Evolutionary conservation across 2,113 vertebrate species (phyloP), one percentile per base, ranked within the genome.

Genomic region (Paradisaea rubra): DNA sequence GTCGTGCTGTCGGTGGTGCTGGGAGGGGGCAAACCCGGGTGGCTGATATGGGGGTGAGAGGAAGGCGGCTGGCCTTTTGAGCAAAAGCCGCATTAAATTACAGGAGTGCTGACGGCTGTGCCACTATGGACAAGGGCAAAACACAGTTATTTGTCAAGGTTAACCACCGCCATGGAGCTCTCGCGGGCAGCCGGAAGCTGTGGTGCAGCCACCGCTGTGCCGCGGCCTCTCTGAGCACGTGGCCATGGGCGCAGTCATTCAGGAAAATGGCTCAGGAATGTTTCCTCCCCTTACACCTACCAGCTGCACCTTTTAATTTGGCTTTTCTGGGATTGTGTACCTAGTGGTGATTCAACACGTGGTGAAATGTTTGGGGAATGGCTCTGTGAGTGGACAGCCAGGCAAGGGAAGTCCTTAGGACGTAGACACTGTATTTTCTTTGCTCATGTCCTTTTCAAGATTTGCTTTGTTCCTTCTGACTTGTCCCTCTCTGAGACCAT

Each of bases 91-190:
- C 78, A 41, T 18, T n/a, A 89, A 91, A 91, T 91, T 88, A 91
- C 90, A 85, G 79, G 63, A 86, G 69, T 37, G 11, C n/a, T 41
- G 81, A 19, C 0, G 8, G 49, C 85, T 49, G 53, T 82, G 88
- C 63, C 23, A 5, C 90, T 91, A 30, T 84, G 92, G 79, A 74
- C 59, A 66, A 61, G 85, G 81, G 78, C 78, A 85, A 14, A 57
- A 50, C 74, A 18, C 20, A 88, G 81, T 54, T 82, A 57, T 79
- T 91, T 93, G 85, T 73, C 86, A 88, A 56, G 86, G 96, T 90
- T 96, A 95, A 95, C 92, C 94, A 95, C 87, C 0, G 2, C 87
- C 91, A 71, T 42, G 3, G 6, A 30, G 73, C 70, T 91, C 81
- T 64, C 0, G 4, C 0, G 16, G 71, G 56, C 84, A 63, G 81